Evolutionary conservation across 1,140 invertebrate genomes (phyloP).

Genomic region (Rhopalosiphum padi): DNA sequence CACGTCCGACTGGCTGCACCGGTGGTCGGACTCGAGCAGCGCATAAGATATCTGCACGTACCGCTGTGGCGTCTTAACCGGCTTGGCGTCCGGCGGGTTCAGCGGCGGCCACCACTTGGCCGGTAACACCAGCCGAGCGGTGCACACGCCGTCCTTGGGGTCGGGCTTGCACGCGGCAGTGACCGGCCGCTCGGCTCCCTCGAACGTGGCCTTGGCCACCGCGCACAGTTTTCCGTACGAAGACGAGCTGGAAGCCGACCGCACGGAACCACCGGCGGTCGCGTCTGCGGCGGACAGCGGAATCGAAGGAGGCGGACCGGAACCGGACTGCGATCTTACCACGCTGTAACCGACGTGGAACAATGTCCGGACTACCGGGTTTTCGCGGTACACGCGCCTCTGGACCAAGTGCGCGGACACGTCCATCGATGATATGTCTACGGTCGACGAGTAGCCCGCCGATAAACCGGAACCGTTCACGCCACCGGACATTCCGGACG

Average conservation of each 20-base stretch:
- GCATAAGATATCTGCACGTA: constrained; percentile 82
- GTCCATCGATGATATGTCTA: constrained; percentile 72
- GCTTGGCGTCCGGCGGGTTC: constrained; percentile 62
- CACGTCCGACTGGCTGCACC: constrained; percentile 51
- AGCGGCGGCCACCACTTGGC: constrained; percentile 86
- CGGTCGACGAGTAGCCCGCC: constrained; percentile 70
- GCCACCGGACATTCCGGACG: constrained; percentile 86
- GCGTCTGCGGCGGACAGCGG: constrained; percentile 69
- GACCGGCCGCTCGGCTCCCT: constrained; percentile 67
- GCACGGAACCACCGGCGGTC: constrained; percentile 63
- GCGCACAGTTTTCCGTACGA: constrained; percentile 66
- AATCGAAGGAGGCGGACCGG: constrained; percentile 70
- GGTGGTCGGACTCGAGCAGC: constrained; percentile 71
- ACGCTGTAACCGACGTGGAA: constrained; percentile 74
- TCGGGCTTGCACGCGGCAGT: constrained; percentile 86
- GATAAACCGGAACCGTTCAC: constrained; percentile 86
- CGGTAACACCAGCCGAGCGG: constrained; percentile 81
- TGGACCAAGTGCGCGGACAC: constrained; percentile 91
- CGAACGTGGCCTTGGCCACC: constrained; percentile 66
- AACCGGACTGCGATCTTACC: constrained; percentile 64
- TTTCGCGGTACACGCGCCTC: constrained; percentile 80
- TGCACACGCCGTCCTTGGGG: constrained; percentile 86
- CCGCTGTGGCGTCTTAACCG: constrained; percentile 72
- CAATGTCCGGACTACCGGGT: constrained; percentile 84
- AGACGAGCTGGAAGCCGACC: constrained; percentile 59